Conservation (phyloP, 1,140 invertebrate genomes). For the Papilio polytes region DNA sequence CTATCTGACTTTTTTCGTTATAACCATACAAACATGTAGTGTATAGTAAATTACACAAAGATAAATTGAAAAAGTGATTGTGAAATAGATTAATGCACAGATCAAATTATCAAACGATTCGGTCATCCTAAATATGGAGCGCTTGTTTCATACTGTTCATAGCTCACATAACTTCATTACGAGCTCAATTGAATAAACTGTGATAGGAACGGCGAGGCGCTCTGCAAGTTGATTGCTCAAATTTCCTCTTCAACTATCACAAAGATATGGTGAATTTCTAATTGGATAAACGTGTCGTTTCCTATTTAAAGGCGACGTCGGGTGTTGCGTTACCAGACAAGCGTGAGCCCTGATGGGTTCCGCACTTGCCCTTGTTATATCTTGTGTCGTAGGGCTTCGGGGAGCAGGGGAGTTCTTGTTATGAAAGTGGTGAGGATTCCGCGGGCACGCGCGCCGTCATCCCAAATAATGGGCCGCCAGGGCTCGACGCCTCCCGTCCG, state of each 20-base stretch:
- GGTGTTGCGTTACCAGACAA: conserved; percentile 69
- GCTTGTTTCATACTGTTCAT: conserved; percentile 68
- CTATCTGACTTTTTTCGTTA: not conserved
- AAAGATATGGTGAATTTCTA: conserved; percentile 84
- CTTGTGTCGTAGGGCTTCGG: conserved; percentile 36
- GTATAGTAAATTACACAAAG: not conserved
- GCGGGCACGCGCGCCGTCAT: conserved; percentile 78
- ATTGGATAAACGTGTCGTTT: conserved; percentile 84
- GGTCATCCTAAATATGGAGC: conserved; percentile 45
- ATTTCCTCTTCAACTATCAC: conserved; percentile 83
- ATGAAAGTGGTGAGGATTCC: conserved; percentile 51
- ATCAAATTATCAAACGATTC: conserved; percentile 35
- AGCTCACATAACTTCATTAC: conserved; percentile 81
- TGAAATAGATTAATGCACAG: not conserved
- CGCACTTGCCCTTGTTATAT: conserved; percentile 46
- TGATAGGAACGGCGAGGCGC: conserved; percentile 80
- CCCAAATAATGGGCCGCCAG: conserved; percentile 72
- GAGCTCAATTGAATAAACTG: conserved; percentile 83
- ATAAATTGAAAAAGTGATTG: not conserved
- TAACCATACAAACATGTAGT: not conserved
- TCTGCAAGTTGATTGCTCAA: conserved; percentile 82
- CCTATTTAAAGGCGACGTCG: conserved; percentile 82
- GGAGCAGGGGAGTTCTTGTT: conserved; percentile 50
- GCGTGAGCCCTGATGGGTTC: conserved; percentile 58
- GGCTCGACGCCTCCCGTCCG: conserved; percentile 54